Percentiles rank a stretch among this genome's conserved stretches.
Conservation (phyloP, 2,113 vertebrate species). For the Nothocercus nigrocapillus region DNA sequence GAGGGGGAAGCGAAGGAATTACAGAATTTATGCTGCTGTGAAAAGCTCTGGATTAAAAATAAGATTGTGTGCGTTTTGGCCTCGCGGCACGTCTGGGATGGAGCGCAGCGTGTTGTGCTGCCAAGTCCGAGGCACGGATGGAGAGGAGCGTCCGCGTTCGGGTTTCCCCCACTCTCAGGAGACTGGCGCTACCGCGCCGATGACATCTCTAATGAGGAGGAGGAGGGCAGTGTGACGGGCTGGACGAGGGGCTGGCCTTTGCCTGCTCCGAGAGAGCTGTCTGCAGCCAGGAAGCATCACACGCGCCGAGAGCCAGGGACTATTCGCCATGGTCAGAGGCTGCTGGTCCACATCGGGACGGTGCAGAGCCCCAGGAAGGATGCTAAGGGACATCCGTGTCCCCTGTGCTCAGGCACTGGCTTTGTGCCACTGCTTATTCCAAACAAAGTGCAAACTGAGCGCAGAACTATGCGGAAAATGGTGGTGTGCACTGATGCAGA, state of each 20-base stretch:
- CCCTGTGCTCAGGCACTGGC: background rate
- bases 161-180: background rate
- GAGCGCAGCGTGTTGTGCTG: accelerated
- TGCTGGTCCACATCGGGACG: background rate
- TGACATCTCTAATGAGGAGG: background rate
- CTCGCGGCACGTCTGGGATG: background rate
- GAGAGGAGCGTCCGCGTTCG: background rate
- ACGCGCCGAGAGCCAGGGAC: accelerated
- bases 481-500: background rate
- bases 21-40: background rate
- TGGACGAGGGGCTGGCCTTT: background rate
- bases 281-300: accelerated
- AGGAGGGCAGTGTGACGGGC: background rate
- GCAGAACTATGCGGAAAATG: slow-evolving; percentile 36
- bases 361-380: background rate
- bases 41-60: slow-evolving; percentile 20
- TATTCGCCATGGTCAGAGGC: background rate
- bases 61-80: slow-evolving; percentile 10
- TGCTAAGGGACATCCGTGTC: background rate
- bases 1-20: background rate
- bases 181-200: background rate
- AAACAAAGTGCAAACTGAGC: background rate
- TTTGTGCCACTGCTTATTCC: background rate
- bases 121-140: slow-evolving; percentile 10
- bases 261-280: accelerated